Evolutionary conservation across 2,113 vertebrate genomes (phyloP).

Genomic region (Gorsachius goisagi): DNA sequence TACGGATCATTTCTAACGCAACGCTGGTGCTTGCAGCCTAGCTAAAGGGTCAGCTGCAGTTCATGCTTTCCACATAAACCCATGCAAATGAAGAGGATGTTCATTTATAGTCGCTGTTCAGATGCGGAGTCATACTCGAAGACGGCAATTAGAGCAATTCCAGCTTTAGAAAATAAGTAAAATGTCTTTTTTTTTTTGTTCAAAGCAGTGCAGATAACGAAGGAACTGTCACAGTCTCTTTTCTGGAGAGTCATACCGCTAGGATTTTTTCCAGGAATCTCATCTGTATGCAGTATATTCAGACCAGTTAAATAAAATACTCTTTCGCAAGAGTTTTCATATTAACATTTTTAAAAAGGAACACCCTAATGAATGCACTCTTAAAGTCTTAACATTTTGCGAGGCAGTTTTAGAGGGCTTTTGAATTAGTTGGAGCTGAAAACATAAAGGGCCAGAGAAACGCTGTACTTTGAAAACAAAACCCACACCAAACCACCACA

Average conservation of each 20-base stretch:
- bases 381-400: background rate
- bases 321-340: background rate
- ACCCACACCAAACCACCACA: background rate
- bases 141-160: background rate
- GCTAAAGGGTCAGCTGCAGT: background rate
- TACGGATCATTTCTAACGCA: rapidly evolving
- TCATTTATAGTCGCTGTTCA: background rate
- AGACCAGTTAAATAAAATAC: background rate
- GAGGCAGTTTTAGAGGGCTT: background rate
- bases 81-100: background rate
- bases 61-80: background rate
- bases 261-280: conserved; percentile 12
- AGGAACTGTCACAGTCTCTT: background rate
- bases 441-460: background rate
- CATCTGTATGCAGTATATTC: background rate
- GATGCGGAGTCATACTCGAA: background rate
- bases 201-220: background rate
- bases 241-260: background rate
- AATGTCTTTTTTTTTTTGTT: background rate
- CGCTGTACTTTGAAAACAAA: background rate
- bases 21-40: rapidly evolving
- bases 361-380: background rate
- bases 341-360: background rate
- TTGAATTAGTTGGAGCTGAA: background rate
- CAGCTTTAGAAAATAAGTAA: background rate